phyloP scores from a whole-genome alignment of 2,888 invertebrate genomes.

The Bruchidius siliquastri region DNA sequence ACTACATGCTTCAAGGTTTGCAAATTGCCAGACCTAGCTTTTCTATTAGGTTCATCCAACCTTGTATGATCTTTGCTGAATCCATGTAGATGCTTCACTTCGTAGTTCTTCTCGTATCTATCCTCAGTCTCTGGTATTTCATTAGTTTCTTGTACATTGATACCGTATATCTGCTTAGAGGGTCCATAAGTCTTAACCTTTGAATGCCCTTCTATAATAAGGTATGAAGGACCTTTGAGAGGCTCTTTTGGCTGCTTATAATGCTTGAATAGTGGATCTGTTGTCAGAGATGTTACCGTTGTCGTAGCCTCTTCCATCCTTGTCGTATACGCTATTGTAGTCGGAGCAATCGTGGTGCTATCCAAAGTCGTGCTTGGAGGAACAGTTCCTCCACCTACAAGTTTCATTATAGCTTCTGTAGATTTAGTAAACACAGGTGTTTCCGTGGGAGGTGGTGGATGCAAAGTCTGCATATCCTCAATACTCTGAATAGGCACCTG shows the following conservation, averaged over 20 bases:
- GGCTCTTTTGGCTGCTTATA: constrained; percentile 61
- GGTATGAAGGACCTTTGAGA: constrained; percentile 61
- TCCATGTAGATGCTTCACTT: constrained; percentile 57
- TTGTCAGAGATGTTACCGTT: constrained; percentile 52
- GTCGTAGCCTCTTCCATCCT: constrained; percentile 48
- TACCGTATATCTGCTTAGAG: constrained; percentile 49
- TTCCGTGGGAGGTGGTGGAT: constrained; percentile 50
- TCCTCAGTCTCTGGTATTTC: constrained; percentile 53
- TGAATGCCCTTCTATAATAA: constrained; percentile 80
- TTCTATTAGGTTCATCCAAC: constrained; percentile 37
- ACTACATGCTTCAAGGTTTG: constrained; percentile 44
- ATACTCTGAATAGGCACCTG: constrained; percentile 35
- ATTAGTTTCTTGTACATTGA: constrained; percentile 50
- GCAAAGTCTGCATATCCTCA: constrained; percentile 59
- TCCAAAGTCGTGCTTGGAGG: constrained; percentile 4
- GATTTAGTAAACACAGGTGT: constrained; percentile 25
- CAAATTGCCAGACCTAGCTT: constrained; percentile 37
- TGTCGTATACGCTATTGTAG: constrained; percentile 17
- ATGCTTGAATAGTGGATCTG: constrained; percentile 59
- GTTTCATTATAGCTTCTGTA: constrained; percentile 23
- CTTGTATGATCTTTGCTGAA: constrained; percentile 28
- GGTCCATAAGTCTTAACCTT: constrained; percentile 81
- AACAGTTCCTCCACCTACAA: constrained; percentile 31
- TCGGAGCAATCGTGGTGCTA: constrained; percentile 15
- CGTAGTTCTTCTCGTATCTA: constrained; percentile 40